Conservation (phyloP, 2,888 invertebrate species). For the Cyaniris semiargus region DNA sequence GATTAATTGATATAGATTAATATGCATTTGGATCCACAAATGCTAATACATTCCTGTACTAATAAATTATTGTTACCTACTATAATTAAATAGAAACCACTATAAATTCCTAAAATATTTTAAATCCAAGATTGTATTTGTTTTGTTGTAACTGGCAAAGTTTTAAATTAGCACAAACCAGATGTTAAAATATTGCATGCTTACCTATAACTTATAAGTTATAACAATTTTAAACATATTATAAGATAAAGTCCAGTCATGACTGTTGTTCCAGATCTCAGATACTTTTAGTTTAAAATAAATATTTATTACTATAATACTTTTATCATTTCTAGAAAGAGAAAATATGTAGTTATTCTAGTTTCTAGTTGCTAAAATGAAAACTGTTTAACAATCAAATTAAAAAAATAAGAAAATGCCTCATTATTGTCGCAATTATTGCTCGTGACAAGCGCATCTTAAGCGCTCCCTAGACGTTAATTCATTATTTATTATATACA, state of each 20-base stretch:
- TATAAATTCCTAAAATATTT: neutral
- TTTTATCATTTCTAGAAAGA: too few relatives aligned
- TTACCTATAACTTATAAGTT: too few relatives aligned
- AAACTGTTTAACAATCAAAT: too few relatives aligned
- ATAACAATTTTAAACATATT: neutral
- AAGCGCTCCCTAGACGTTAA: too few relatives aligned
- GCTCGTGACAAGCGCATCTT: too few relatives aligned
- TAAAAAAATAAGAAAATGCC: too few relatives aligned
- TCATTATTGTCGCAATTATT: too few relatives aligned
- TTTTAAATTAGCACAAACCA: conserved; percentile 5
- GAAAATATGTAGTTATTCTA: too few relatives aligned
- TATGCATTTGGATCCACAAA: neutral
- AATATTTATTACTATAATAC: too few relatives aligned
- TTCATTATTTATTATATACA: too few relatives aligned
- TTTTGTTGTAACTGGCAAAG: neutral
- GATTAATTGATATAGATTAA: neutral
- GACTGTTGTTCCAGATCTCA: neutral
- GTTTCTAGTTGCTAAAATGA: too few relatives aligned
- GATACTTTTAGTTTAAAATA: too few relatives aligned
- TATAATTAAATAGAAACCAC: neutral
- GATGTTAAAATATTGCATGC: neutral
- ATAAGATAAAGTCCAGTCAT: neutral
- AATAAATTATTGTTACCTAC: neutral
- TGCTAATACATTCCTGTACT: conserved; percentile 14
- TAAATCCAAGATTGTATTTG: neutral